Evolutionary conservation across 2,888 invertebrate genomes (phyloP).

Genomic region (Drosophila ustulata): DNA sequence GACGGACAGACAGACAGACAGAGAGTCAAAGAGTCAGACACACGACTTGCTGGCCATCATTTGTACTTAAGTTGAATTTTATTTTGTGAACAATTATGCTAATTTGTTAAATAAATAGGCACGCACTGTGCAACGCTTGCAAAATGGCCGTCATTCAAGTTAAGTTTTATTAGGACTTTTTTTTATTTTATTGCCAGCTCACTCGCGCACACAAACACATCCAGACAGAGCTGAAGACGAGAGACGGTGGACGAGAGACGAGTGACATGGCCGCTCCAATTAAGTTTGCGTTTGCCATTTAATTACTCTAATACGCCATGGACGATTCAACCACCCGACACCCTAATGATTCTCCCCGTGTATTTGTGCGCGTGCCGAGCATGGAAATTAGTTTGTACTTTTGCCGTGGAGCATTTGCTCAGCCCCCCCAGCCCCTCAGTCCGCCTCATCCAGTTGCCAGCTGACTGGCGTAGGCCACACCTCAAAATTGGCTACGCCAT

Average conservation of each 20-base stretch:
- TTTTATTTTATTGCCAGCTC: slow-evolving; percentile 73
- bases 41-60: slow-evolving; percentile 58
- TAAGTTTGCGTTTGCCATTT: slow-evolving; percentile 81
- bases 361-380: slow-evolving; percentile 75
- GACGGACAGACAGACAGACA: background rate
- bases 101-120: slow-evolving; percentile 82
- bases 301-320: slow-evolving; percentile 81
- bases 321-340: slow-evolving; percentile 28
- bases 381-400: slow-evolving; percentile 76
- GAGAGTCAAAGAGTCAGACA: background rate
- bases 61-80: slow-evolving; percentile 82
- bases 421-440: background rate
- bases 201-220: slow-evolving; percentile 27
- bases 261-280: slow-evolving; percentile 69
- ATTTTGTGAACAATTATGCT: slow-evolving; percentile 83
- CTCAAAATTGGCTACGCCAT: slow-evolving; percentile 71
- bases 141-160: slow-evolving; percentile 71
- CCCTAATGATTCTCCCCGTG: slow-evolving; percentile 33
- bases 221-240: background rate
- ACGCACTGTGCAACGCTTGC: slow-evolving; percentile 56
- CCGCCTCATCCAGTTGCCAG: slow-evolving; percentile 14
- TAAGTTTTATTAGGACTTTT: slow-evolving; percentile 76
- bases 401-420: slow-evolving; percentile 20
- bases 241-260: slow-evolving; percentile 20
- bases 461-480: slow-evolving; percentile 60